Evolutionary conservation across 2,888 invertebrate genomes (phyloP).

Genomic region (Danaus chrysippus): DNA sequence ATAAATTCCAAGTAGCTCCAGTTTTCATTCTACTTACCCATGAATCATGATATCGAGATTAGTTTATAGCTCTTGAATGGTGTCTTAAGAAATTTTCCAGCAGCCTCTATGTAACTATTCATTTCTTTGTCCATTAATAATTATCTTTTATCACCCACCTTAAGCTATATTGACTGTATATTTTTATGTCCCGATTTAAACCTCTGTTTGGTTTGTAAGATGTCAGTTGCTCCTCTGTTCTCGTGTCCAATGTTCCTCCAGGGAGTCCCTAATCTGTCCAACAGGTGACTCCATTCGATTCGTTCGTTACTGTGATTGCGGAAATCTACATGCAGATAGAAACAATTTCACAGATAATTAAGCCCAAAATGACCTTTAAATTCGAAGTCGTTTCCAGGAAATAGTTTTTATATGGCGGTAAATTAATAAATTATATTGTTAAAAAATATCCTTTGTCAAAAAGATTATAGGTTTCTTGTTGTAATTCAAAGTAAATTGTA

Average conservation of each 20-base stretch:
- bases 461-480: no score
- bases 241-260: conserved; percentile 29
- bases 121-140: no score
- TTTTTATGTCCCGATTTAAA: background rate
- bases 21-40: no score
- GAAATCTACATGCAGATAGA: conserved; percentile 39
- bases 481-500: no score
- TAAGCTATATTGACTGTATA: background rate
- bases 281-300: conserved; percentile 31
- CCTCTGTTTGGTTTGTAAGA: conserved; percentile 25
- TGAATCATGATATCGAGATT: no score
- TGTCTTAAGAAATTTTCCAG: no score
- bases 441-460: no score
- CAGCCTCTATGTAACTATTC: no score
- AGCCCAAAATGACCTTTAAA: conserved; percentile 25
- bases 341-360: conserved; percentile 36
- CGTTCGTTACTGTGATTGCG: conserved; percentile 38
- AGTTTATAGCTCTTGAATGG: no score
- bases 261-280: conserved; percentile 50
- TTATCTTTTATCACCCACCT: no score
- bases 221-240: conserved; percentile 32
- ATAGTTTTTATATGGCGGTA: conserved; percentile 7
- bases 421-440: background rate
- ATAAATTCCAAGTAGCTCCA: no score
- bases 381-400: conserved; percentile 19